phyloP scores from a whole-genome alignment of 2,113 vertebrate genomes.

The Carlito syrichta region DNA sequence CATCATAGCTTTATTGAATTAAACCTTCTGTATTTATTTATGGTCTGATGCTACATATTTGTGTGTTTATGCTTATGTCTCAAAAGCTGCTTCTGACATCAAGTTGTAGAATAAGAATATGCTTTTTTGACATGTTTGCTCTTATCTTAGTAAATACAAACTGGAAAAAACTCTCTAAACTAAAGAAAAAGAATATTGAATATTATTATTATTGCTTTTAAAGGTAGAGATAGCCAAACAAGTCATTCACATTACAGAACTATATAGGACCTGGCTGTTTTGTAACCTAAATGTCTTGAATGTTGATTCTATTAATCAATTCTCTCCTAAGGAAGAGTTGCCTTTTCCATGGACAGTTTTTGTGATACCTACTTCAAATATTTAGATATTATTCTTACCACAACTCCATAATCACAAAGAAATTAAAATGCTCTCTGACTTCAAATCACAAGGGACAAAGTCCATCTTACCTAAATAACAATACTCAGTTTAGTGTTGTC shows the following conservation, averaged over 20 bases:
- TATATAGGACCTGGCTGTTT: not conserved
- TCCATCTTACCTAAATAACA: not conserved
- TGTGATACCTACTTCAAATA: not conserved
- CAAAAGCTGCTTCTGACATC: slow-evolving; percentile 69
- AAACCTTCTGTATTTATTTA: slow-evolving; percentile 75
- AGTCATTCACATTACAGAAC: not conserved
- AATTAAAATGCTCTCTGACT: not conserved
- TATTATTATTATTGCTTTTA: slow-evolving; percentile 10
- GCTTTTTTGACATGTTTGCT: slow-evolving; percentile 53
- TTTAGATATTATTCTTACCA: slow-evolving; percentile 21
- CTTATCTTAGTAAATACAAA: slow-evolving; percentile 48
- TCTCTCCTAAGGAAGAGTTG: slow-evolving; percentile 15
- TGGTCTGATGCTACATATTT: slow-evolving; percentile 75
- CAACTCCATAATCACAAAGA: slow-evolving; percentile 11
- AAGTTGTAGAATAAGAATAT: slow-evolving; percentile 57
- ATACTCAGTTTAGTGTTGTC: not conserved
- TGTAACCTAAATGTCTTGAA: slow-evolving; percentile 15
- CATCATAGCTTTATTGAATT: slow-evolving; percentile 77
- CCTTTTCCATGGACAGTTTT: not conserved
- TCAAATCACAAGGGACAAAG: slow-evolving; percentile 34
- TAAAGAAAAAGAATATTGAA: slow-evolving; percentile 34
- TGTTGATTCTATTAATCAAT: not conserved
- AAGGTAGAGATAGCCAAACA: slow-evolving; percentile 15
- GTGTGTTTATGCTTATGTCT: slow-evolving; percentile 62
- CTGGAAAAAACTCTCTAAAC: not conserved